phyloP scores from a whole-genome alignment of 2,113 vertebrate genomes.

The Dasyornis broadbenti region DNA sequence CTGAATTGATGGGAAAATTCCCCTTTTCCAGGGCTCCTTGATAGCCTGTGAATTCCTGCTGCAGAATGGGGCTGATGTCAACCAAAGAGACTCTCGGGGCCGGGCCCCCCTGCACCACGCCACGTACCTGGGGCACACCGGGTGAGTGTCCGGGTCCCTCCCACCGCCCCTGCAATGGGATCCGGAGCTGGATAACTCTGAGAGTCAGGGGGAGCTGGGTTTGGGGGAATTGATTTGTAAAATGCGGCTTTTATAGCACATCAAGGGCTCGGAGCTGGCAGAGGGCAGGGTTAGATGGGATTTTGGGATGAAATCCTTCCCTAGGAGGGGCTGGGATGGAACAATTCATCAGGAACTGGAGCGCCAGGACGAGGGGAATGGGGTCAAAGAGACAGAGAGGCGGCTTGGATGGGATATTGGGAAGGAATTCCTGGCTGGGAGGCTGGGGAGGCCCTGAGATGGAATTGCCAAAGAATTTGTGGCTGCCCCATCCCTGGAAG shows the following conservation, averaged over 20 bases:
- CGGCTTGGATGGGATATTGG: too few relatives aligned
- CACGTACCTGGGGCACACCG: slow-evolving; percentile 89
- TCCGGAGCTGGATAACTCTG: not conserved
- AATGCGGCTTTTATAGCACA: not conserved
- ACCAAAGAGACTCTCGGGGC: slow-evolving; percentile 89
- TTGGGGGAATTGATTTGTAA: not conserved
- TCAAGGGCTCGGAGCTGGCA: not conserved
- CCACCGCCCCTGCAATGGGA: not conserved
- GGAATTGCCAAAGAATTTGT: not conserved
- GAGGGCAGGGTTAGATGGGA: too few relatives aligned
- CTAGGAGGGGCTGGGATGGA: too few relatives aligned
- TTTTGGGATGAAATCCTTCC: not conserved
- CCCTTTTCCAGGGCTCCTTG: slow-evolving; percentile 81
- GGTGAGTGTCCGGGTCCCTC: slow-evolving; percentile 79
- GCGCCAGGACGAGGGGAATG: too few relatives aligned
- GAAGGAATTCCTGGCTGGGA: too few relatives aligned
- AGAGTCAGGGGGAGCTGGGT: not conserved
- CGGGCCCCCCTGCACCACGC: slow-evolving; percentile 90
- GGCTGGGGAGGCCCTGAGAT: too few relatives aligned
- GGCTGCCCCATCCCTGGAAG: too few relatives aligned
- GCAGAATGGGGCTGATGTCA: slow-evolving; percentile 93
- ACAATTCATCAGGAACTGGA: too few relatives aligned
- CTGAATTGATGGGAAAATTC: not conserved
- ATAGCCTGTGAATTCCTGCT: slow-evolving; percentile 94
- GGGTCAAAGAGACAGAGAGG: too few relatives aligned